Conservation (phyloP, 2,113 vertebrate species). For the Hystrix brachyura region DNA sequence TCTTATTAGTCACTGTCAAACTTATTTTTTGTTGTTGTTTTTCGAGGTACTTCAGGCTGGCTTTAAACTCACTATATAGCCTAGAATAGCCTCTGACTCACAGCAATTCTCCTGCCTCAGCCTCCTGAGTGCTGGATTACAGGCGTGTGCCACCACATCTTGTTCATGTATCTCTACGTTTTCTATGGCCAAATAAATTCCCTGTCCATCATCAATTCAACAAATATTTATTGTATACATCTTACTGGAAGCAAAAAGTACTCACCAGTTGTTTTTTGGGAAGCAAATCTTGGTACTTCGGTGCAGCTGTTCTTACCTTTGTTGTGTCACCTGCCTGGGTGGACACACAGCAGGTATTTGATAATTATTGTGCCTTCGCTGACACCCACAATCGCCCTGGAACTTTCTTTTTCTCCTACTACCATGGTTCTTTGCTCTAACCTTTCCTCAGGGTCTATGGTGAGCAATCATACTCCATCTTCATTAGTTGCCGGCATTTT, state of each 20-base stretch:
- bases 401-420: not conserved
- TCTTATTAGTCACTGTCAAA: constrained; percentile 5
- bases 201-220: not conserved
- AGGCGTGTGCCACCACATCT: not conserved
- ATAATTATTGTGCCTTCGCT: too few relatives aligned
- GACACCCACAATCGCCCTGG: not conserved
- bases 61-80: too few relatives aligned
- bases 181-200: not conserved
- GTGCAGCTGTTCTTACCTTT: not conserved
- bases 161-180: not conserved
- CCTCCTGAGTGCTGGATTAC: not conserved
- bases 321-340: not conserved
- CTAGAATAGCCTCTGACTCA: too few relatives aligned
- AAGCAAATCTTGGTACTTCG: not conserved
- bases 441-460: not conserved
- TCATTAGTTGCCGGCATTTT: not conserved
- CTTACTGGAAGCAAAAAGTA: not conserved
- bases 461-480: not conserved
- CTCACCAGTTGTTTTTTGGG: not conserved
- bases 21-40: not conserved
- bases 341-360: not conserved
- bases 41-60: not conserved
- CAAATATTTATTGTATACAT: not conserved
- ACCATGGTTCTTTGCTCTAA: not conserved
- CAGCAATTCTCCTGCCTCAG: too few relatives aligned